Evolutionary conservation across 2,888 invertebrate genomes (phyloP).

Genomic region (Apomyelois bistriatella): DNA sequence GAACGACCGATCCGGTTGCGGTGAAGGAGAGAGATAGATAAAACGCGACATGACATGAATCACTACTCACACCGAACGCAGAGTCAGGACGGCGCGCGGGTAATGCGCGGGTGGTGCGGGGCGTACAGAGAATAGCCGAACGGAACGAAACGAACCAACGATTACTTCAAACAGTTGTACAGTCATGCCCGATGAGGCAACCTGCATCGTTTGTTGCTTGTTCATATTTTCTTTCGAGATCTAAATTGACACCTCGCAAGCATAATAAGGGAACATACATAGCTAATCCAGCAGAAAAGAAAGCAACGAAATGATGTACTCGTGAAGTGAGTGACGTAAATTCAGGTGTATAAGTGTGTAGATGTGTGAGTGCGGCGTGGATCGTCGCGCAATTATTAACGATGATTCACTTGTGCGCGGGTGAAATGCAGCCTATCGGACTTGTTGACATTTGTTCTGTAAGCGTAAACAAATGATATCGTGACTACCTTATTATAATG

Average conservation of each 20-base stretch:
- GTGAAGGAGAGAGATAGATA: constrained; percentile 79
- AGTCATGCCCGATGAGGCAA: constrained; percentile 67
- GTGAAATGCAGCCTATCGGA: constrained; percentile 78
- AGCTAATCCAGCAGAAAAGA: constrained; percentile 29
- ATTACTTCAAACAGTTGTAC: constrained; percentile 74
- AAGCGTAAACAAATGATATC: constrained; percentile 74
- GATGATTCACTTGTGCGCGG: constrained; percentile 78
- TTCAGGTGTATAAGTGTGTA: constrained; percentile 48
- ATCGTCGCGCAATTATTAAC: constrained; percentile 78
- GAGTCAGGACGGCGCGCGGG: constrained; percentile 56
- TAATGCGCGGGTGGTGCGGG: constrained; percentile 45
- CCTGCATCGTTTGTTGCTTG: constrained; percentile 51
- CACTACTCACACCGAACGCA: constrained; percentile 73
- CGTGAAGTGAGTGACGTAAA: constrained; percentile 59
- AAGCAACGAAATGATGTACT: constrained; percentile 36
- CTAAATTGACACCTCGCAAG: constrained; percentile 39
- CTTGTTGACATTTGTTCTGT: constrained; percentile 76
- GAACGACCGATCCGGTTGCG: constrained; percentile 79
- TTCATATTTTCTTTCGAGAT: constrained; percentile 36
- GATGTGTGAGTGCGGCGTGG: constrained; percentile 68
- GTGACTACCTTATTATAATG: constrained; percentile 63
- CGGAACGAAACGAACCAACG: constrained; percentile 67
- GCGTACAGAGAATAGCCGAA: constrained; percentile 32
- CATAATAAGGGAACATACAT: constrained; percentile 42
- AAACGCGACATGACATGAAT: constrained; percentile 80